Base-by-base conservation (phyloP, 1,140 invertebrate genomes). In the Hypsibius dujardini region DNA sequence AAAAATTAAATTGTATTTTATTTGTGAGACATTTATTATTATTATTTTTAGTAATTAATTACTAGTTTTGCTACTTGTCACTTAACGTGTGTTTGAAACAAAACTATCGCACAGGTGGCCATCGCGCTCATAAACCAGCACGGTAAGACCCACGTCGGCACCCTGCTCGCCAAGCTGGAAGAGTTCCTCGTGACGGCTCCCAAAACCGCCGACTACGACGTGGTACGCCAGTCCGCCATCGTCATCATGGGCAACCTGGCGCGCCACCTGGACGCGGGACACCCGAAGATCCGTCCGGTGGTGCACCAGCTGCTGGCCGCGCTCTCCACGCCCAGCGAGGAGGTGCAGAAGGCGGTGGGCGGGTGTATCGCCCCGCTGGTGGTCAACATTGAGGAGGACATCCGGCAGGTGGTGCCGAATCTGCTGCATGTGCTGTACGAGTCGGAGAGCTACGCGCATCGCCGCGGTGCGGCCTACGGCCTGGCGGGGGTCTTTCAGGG, bases 241-340 rank as follows among this genome's bases (percentile, higher is more conserved):
- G 89, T 98, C 76, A 82, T 98, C 3, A 94, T 99, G 88, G 95
- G 95, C 15, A 92, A 89, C 0, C 82, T 98, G 73, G 95, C 95
- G 1, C 84, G 90, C 50, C 94, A 98, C 85, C 85, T 99, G 74
- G 90, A 95, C 73, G 88, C 88, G 70, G 87, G 88, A 75, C 90
- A 97, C 81, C 83, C 86, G 78, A 92, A 81, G 86, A 90, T 87
- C 69, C 89, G 91, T 77, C 92, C 93, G 1, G 98, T 98, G 75
- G 88, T 98, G 15, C 85, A 85, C 74, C 86, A 93, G 76, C 81
- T 99, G 47, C 86, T 99, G 56, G 86, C 88, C 73, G 90, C 94
- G 1, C 81, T 99, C 0, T 90, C 90, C 2, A 98, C 95, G 50
- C 95, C 95, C 7, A 97, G 95, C 46, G 92, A 98, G 79, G 88